Conservation (phyloP, 2,113 vertebrate species). For the Tachysurus vachellii region DNA sequence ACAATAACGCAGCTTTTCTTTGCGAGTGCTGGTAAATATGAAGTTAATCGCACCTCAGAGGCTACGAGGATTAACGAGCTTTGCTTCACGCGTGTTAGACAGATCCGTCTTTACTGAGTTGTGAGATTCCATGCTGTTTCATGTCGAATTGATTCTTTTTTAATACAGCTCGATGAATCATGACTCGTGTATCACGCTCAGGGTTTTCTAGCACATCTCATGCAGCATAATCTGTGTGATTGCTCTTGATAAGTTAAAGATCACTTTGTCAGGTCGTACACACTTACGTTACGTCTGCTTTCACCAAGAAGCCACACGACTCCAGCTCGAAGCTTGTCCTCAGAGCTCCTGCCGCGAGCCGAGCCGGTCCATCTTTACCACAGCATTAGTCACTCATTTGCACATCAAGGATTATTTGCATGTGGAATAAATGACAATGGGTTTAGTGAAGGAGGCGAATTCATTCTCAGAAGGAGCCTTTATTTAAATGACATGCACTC, state of each 20-base stretch:
- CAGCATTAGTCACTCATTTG: constrained; percentile 16
- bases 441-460: constrained; percentile 14
- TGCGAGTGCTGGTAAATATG: background rate
- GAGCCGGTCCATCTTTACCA: background rate
- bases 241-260: background rate
- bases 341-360: background rate
- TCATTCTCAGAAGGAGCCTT: background rate
- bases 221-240: background rate
- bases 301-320: background rate
- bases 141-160: background rate
- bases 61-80: background rate
- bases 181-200: background rate
- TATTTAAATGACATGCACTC: background rate
- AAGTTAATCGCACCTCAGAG: background rate
- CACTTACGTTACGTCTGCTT: background rate
- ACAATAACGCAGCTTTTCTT: background rate
- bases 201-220: background rate
- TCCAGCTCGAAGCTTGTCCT: background rate
- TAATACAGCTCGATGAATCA: background rate
- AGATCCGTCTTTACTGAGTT: background rate
- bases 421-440: constrained; percentile 21
- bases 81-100: background rate
- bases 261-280: background rate
- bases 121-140: background rate
- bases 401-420: constrained; percentile 2